A percentile compares a stretch with the other conserved stretches of the same genome.
These are phyloP conservation scores for Pyrrhosoma nymphula DNA, from an alignment of 2,888 invertebrate species.

Conservation along the genomic window DNA sequence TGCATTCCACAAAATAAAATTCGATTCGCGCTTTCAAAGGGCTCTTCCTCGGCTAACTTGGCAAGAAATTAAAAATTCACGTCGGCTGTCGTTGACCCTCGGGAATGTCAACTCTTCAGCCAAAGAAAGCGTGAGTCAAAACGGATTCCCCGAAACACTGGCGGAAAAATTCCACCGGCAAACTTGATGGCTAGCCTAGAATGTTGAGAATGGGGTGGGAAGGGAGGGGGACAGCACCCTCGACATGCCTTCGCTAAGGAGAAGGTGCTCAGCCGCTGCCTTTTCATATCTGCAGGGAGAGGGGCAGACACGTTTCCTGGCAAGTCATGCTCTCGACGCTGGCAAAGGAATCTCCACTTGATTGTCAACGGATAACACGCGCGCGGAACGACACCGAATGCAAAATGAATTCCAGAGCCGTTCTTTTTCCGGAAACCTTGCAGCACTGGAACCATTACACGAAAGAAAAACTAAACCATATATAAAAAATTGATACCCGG, in stretches of 20 bases:
- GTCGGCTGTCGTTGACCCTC: not conserved
- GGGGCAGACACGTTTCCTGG: conserved; percentile 43
- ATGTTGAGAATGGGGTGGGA: not conserved
- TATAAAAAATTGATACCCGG: too few relatives aligned
- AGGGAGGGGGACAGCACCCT: not conserved
- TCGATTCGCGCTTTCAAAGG: too few relatives aligned
- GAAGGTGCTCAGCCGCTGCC: not conserved
- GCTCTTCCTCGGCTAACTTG: too few relatives aligned
- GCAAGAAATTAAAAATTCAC: not conserved
- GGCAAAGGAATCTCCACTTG: conserved; percentile 45
- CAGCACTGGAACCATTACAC: not conserved
- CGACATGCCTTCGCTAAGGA: not conserved
- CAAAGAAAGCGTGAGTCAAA: not conserved
- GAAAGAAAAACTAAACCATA: too few relatives aligned
- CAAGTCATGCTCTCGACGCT: conserved; percentile 26
- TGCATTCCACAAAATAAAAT: too few relatives aligned
- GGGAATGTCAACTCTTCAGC: conserved; percentile 3
- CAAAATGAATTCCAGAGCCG: not conserved
- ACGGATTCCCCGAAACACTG: not conserved
- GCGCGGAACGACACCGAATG: conserved; percentile 14
- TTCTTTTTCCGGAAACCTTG: not conserved
- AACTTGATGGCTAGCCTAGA: conserved; percentile 28
- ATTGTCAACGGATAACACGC: conserved; percentile 44
- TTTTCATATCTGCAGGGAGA: conserved; percentile 42
- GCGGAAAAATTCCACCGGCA: not conserved